phyloP scores from a whole-genome alignment of 2,888 invertebrate genomes.

The Resseliella maxima region DNA sequence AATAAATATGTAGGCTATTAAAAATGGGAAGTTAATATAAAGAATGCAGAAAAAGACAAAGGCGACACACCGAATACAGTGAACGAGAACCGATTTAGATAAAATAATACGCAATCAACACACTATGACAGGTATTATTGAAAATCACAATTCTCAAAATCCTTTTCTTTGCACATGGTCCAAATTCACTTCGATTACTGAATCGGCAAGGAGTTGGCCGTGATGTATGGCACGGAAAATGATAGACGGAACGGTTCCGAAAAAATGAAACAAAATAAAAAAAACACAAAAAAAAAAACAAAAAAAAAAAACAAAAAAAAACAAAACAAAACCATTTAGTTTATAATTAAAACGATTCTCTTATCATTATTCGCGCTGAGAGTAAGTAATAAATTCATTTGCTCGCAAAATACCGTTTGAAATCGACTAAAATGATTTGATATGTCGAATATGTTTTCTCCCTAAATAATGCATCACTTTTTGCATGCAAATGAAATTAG shows the following conservation, averaged over 20 bases:
- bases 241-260: background rate
- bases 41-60: background rate
- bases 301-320: background rate
- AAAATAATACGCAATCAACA: background rate
- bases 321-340: conserved; percentile 3
- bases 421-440: too few species aligned
- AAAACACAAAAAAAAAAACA: background rate
- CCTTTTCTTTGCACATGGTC: too few species aligned
- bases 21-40: background rate
- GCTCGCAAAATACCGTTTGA: background rate
- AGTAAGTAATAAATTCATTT: background rate
- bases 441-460: too few species aligned
- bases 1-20: background rate
- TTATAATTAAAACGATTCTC: conserved; percentile 35
- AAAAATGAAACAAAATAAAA: background rate
- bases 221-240: too few species aligned
- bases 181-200: background rate
- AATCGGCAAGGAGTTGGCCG: background rate
- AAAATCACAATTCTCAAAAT: background rate
- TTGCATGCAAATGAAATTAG: background rate
- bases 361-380: background rate
- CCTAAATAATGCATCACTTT: too few species aligned
- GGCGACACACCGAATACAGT: background rate
- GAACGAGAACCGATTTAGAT: conserved; percentile 17
- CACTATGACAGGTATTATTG: background rate